Evolutionary conservation across 1,140 invertebrate species (phyloP), one percentile per base, ranked within the genome.

Genomic region (Dysdera silvatica): DNA sequence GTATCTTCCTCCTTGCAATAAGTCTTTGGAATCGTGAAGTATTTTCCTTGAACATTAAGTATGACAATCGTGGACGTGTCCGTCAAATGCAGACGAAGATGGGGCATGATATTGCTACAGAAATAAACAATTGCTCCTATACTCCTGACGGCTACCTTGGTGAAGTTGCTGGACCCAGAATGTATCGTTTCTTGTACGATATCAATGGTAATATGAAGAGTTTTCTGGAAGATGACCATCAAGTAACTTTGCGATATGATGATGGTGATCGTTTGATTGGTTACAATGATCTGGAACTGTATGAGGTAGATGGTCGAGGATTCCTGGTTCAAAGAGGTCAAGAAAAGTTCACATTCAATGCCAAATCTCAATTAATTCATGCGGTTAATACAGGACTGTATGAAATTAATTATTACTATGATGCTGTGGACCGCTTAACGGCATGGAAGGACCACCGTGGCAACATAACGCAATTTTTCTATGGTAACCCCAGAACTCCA

Each of bases 401-500:
- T 75, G 91, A 96, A 74, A 88, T 96, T 0, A 80, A 85, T 20
- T 97, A 95, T 73, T 92, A 87, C 72, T 98, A 98, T 72, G 93
- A 98, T 74, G 88, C 94, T 73, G 71, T 90, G 31, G 88, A 91
- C 72, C 82, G 90, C 43, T 76, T 98, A 28, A 83, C 88, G 0
- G 87, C 89, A 10, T 78, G 91, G 52, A 90, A 91, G 76, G 91
- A 94, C 69, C 93, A 95, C 75, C 91, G 87, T 68, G 91, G 91
- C 47, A 94, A 95, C 70, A 86, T 95, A 0, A 94, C 93, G 0
- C 94, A 97, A 74, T 97, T 94, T 79, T 94, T 96, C 77, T 98
- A 98, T 72, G 91, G 86, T 18, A 92, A 97, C 76, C 88, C 91
- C 74, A 87, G 90, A 70, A 81, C 85, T 53, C 86, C 86, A 2